A percentile compares a stretch with the other conserved stretches of the same genome.
Evolutionary conservation across 2,797 vertebrate species (phyloP).

Genomic region (Eulemur mongoz): DNA sequence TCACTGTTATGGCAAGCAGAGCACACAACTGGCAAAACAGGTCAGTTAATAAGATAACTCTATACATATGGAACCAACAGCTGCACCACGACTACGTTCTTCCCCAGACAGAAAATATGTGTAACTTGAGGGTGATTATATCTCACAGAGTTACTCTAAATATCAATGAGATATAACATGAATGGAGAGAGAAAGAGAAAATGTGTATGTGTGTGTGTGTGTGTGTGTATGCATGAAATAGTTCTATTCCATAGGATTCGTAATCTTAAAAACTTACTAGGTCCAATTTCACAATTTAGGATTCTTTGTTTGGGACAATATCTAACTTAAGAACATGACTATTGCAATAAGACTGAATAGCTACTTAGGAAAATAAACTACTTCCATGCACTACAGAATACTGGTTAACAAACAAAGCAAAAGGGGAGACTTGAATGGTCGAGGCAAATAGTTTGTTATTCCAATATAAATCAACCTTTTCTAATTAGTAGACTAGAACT

Average conservation of each 20-base stretch:
- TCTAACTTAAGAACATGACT: neutral
- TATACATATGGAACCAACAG: neutral
- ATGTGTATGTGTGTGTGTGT: neutral
- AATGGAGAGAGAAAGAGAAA: neutral
- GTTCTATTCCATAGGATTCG: neutral
- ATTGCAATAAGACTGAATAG: neutral
- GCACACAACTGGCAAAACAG: neutral
- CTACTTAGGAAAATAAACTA: neutral
- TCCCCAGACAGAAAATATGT: neutral
- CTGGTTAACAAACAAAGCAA: neutral
- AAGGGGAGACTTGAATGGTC: neutral
- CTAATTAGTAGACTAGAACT: neutral
- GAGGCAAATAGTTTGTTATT: neutral
- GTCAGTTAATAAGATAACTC: neutral
- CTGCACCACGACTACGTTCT: neutral
- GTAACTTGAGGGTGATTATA: neutral
- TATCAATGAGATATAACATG: neutral
- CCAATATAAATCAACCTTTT: neutral
- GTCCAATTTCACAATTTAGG: neutral
- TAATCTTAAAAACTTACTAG: neutral
- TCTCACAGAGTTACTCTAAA: neutral
- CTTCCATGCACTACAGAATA: neutral
- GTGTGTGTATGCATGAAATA: neutral
- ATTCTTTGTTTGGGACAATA: neutral
- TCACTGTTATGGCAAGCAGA: neutral